These are phyloP conservation scores for Drosophila eohydei DNA, from an alignment of 2,888 invertebrate genomes.

Conservation along the genomic window DNA sequence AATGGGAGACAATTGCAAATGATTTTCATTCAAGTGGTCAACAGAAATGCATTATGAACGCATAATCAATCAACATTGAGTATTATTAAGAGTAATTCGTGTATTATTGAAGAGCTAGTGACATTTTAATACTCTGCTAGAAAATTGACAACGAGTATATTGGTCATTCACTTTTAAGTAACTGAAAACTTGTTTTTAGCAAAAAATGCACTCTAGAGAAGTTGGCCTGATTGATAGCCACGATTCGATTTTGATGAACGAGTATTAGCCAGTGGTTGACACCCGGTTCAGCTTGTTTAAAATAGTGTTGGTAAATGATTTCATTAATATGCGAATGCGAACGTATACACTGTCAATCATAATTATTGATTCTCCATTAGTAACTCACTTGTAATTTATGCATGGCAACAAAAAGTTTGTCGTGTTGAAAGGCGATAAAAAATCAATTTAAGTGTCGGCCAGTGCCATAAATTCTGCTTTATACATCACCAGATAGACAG, in stretches of 20 bases:
- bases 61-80: slow-evolving; percentile 30
- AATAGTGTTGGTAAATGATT: slow-evolving; percentile 43
- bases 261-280: background rate
- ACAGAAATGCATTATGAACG: slow-evolving; percentile 1
- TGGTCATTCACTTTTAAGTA: background rate
- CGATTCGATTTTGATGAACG: background rate
- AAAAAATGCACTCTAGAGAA: too few relatives aligned
- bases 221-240: too few relatives aligned
- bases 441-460: slow-evolving; percentile 68
- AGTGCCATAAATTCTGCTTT: slow-evolving; percentile 57
- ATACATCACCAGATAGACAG: slow-evolving; percentile 28
- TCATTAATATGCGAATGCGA: slow-evolving; percentile 38
- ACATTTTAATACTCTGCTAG: background rate
- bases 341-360: slow-evolving; percentile 68
- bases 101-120: slow-evolving; percentile 15
- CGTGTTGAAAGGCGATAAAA: slow-evolving; percentile 78
- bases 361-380: slow-evolving; percentile 77
- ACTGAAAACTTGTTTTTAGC: background rate
- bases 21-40: slow-evolving; percentile 20
- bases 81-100: slow-evolving; percentile 10
- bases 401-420: slow-evolving; percentile 36
- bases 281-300: background rate
- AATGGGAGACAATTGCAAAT: slow-evolving; percentile 15
- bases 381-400: slow-evolving; percentile 61
- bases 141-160: background rate